Evolutionary conservation across 2,888 invertebrate species (phyloP).

Genomic region (Zelleria hepariella): DNA sequence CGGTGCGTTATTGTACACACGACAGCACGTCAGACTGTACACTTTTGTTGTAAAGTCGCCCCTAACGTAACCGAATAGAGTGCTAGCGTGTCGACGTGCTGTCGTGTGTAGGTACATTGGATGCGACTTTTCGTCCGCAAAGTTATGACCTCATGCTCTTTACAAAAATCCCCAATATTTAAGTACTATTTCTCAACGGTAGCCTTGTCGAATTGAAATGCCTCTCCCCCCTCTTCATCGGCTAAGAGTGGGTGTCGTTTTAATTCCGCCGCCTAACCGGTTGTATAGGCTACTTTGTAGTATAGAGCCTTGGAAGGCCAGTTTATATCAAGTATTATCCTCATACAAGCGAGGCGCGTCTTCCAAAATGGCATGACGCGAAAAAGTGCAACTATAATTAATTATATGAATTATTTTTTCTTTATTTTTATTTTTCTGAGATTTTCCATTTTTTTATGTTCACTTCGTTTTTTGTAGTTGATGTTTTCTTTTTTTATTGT

Average conservation of each 20-base stretch:
- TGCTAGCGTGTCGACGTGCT: too few relatives aligned
- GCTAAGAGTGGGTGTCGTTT: neutral
- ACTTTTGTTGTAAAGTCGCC: too few relatives aligned
- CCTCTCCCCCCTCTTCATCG: neutral
- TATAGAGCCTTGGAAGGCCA: neutral
- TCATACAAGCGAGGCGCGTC: neutral
- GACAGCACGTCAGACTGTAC: too few relatives aligned
- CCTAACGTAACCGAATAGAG: too few relatives aligned
- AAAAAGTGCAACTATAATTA: neutral
- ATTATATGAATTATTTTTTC: neutral
- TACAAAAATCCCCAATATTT: too few relatives aligned
- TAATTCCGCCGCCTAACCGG: neutral
- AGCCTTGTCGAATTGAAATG: neutral
- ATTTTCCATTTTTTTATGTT: neutral
- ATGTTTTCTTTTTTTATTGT: too few relatives aligned
- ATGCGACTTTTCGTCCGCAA: too few relatives aligned
- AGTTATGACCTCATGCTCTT: too few relatives aligned
- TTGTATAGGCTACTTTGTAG: neutral
- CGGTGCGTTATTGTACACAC: too few relatives aligned
- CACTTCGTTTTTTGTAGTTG: too few relatives aligned
- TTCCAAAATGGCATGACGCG: neutral
- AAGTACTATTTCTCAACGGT: neutral
- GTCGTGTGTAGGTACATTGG: too few relatives aligned
- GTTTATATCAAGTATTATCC: neutral
- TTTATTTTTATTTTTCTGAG: neutral